These are phyloP conservation scores for Otus sunia DNA, from an alignment of 2,113 vertebrate species.

Conservation along the genomic window DNA sequence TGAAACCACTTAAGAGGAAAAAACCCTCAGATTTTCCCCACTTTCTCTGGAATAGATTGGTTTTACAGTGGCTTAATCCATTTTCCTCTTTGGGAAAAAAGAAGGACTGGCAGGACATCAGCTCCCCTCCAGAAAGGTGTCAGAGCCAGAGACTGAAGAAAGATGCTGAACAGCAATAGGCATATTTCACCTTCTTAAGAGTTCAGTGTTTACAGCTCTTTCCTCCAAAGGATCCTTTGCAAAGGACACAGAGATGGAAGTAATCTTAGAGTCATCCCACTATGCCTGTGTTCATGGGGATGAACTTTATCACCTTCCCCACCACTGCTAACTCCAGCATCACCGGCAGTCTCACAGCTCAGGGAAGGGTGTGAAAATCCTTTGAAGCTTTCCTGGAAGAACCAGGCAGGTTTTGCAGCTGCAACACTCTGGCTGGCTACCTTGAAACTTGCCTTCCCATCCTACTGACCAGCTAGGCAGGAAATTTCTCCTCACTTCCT, in stretches of 20 bases:
- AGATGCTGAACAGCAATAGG: background rate
- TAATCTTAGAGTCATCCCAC: background rate
- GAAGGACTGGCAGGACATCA: background rate
- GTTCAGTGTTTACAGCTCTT: background rate
- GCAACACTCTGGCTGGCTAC: background rate
- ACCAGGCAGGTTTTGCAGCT: background rate
- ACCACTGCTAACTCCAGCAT: background rate
- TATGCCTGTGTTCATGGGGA: background rate
- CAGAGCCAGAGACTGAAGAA: background rate
- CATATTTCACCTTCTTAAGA: background rate
- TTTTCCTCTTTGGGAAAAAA: background rate
- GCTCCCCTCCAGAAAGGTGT: background rate
- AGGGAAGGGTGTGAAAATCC: background rate
- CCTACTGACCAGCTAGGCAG: background rate
- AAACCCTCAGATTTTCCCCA: background rate
- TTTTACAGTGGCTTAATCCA: background rate
- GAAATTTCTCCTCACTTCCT: background rate
- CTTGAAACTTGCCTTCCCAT: background rate
- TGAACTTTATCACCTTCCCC: background rate
- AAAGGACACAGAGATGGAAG: background rate
- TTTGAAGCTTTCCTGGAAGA: background rate
- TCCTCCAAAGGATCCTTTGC: background rate
- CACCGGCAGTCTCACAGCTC: background rate
- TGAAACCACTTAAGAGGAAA: background rate
- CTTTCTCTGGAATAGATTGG: background rate